Percentiles rank a stretch among this genome's conserved stretches.
Evolutionary conservation across 2,113 vertebrate species (phyloP).

Genomic region (Cercopithecus mona): DNA sequence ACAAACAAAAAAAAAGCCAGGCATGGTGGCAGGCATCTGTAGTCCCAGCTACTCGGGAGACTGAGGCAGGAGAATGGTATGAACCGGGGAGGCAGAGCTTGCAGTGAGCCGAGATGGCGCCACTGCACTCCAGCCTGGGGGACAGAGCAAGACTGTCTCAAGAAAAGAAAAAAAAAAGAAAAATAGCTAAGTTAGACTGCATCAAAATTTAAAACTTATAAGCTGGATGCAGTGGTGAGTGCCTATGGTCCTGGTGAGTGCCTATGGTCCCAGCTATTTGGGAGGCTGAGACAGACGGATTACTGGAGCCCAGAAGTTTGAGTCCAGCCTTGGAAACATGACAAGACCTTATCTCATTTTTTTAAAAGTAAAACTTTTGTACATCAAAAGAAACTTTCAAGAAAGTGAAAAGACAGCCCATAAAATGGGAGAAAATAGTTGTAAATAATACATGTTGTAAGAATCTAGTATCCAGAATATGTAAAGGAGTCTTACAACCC

Average conservation of each 20-base stretch:
- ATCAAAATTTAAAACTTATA: conserved; percentile 15
- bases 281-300: neutral
- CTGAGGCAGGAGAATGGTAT: no score
- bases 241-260: neutral
- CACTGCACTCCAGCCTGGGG: no score
- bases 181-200: neutral
- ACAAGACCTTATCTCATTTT: neutral
- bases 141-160: no score
- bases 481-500: neutral
- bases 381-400: neutral
- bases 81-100: no score
- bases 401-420: conserved; percentile 16
- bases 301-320: neutral
- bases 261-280: neutral
- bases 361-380: neutral
- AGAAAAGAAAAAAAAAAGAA: neutral
- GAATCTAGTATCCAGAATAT: neutral
- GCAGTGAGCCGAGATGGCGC: no score
- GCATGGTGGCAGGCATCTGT: no score
- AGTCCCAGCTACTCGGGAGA: no score
- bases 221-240: neutral
- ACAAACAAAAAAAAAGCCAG: no score
- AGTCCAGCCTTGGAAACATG: neutral
- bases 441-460: neutral
- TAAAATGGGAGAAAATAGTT: conserved; percentile 31